Conservation (phyloP, 2,797 vertebrate genomes). For the Hylomyscus alleni region DNA sequence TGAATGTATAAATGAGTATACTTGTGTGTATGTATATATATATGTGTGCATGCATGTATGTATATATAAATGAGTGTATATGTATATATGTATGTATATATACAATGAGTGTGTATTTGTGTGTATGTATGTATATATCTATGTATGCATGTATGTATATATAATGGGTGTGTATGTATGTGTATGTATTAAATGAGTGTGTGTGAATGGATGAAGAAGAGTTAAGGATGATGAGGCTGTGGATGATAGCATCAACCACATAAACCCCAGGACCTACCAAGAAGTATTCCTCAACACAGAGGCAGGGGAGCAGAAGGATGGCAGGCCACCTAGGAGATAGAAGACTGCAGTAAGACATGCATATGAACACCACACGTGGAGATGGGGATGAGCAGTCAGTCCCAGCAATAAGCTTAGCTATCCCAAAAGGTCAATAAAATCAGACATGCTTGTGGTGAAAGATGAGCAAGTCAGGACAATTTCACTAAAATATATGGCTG, state of each 20-base stretch:
- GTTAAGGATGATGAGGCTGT: background rate
- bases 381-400: background rate
- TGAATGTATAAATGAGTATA: too few species aligned
- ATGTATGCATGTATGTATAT: too few species aligned
- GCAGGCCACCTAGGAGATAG: background rate
- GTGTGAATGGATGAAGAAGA: background rate
- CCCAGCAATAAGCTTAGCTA: background rate
- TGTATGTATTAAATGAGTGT: background rate
- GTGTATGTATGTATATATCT: too few species aligned
- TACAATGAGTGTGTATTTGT: background rate
- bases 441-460: background rate
- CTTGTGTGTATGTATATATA: too few species aligned
- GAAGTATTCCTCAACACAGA: background rate
- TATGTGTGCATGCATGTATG: too few species aligned
- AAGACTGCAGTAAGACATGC: background rate
- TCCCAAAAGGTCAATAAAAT: constrained; percentile 17
- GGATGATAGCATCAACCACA: background rate
- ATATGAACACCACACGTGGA: background rate
- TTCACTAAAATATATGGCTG: background rate
- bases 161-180: too few species aligned
- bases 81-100: too few species aligned
- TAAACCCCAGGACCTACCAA: background rate
- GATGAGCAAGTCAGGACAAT: background rate
- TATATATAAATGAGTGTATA: too few species aligned
- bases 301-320: background rate